Base-by-base conservation (phyloP, 2,113 vertebrate species). In the Eubucco bourcierii region DNA sequence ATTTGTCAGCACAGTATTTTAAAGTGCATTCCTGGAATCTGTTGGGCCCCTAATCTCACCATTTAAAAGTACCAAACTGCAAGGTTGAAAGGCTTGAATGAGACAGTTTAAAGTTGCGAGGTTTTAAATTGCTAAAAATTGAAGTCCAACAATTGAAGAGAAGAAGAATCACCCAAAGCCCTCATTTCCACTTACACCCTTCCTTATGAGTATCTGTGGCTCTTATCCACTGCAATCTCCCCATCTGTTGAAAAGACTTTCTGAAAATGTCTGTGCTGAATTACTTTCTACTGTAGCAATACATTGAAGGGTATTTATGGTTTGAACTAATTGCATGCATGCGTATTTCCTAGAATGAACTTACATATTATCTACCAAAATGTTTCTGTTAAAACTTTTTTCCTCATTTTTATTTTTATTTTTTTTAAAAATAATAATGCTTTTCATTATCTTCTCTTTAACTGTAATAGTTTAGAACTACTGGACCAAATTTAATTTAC, bases 21-120 rank as follows among this genome's bases (percentile, higher is more conserved):
- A 70, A 89, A 95, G 75, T 80, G 28, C 86, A 71, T 94, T 94
- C 80, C 78, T 87, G 74, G 68, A 94, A 90, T 78, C 58, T 85
- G 33, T 44, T 64, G 78, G 71, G 63, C 46, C 76, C 71, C 37
- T 85, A 93, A 90, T 84, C 87, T n/a, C 34, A 68, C 50, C 39
- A 63, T 56, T 88, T 89, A 56, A 85, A 91, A 72, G n/a, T 50
- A 82, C 21, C 44, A 85, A 66, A 63, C 16, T 80, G 23, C 46
- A 64, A 29, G 63, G 31, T 31, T 65, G 41, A 81, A 60, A 81
- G 29, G 29, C 16, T 65, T 84, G 64, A 87, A 80, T 64, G 86
- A 70, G 46, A 24, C 12, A 17, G 19, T 78, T 84, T 58, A 87
- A 89, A 95, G n/a, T 46, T 65, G 47, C 33, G 75, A 78, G 15